Percentiles rank a stretch among this genome's conserved stretches.
phyloP scores from a whole-genome alignment of 2,888 invertebrate species.

The Campopleginae sp. region DNA sequence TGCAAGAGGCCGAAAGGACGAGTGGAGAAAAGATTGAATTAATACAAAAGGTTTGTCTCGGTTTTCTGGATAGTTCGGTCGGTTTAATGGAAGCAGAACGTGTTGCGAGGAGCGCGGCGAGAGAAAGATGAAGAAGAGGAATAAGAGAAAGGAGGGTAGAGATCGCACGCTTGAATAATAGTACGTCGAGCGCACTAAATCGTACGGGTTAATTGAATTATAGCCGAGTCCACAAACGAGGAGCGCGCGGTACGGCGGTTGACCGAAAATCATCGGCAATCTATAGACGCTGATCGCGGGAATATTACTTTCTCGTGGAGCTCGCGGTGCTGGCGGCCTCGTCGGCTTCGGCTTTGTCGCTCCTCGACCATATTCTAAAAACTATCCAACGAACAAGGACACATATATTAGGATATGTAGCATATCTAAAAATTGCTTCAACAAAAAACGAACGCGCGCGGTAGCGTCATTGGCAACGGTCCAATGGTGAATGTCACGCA shows the following conservation, averaged over 20 bases:
- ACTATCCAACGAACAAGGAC: conserved; percentile 52
- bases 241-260: conserved; percentile 66
- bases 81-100: not conserved
- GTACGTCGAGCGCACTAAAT: conserved; percentile 79
- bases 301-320: conserved; percentile 71
- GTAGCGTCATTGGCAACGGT: conserved; percentile 37
- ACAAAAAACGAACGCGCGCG: conserved; percentile 17
- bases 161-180: conserved; percentile 81
- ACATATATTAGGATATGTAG: conserved; percentile 29
- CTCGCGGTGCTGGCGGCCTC: too few relatives aligned
- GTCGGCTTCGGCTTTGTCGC: conserved; percentile 60
- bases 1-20: conserved; percentile 50
- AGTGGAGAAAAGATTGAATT: conserved; percentile 57
- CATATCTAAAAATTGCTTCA: conserved; percentile 17
- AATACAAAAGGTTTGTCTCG: conserved; percentile 53
- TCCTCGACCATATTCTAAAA: conserved; percentile 46
- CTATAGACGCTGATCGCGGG: conserved; percentile 65
- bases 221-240: conserved; percentile 76
- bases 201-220: conserved; percentile 82
- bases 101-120: not conserved
- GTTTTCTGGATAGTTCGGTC: not conserved
- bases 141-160: conserved; percentile 49
- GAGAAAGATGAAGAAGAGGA: not conserved
- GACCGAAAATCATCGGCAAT: conserved; percentile 63
- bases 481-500: conserved; percentile 40